Conservation (phyloP, 2,888 invertebrate species). For the Apamea anceps region DNA sequence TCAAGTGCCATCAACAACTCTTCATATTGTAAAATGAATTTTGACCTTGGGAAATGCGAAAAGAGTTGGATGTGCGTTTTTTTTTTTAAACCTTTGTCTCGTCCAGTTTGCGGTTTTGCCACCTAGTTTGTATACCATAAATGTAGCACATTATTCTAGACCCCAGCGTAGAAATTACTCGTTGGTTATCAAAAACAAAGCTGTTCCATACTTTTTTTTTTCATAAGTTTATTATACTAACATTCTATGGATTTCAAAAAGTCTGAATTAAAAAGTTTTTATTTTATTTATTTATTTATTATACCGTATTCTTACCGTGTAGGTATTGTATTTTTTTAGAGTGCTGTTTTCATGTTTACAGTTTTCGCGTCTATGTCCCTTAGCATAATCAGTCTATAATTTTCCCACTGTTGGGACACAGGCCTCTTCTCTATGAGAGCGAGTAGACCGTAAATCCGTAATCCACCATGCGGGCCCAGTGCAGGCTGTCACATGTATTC, state of each 20-base stretch:
- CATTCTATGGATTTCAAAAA: no score
- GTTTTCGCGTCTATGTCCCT: background rate
- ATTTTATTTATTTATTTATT: no score
- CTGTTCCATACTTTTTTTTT: no score
- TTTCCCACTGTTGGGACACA: no score
- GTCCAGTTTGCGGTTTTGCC: background rate
- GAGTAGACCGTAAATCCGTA: no score
- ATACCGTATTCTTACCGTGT: no score
- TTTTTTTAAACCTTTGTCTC: background rate
- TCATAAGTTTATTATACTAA: no score
- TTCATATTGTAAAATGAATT: slow-evolving; percentile 28
- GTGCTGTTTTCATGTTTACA: background rate
- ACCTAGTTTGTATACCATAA: background rate
- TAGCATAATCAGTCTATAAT: no score
- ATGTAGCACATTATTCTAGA: background rate
- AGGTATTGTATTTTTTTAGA: background rate
- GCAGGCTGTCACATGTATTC: no score
- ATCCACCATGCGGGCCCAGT: no score
- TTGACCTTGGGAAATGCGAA: slow-evolving; percentile 23
- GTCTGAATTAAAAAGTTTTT: no score
- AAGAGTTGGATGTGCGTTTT: background rate
- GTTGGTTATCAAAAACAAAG: background rate
- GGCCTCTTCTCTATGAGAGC: no score
- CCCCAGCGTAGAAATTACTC: background rate
- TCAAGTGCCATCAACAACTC: slow-evolving; percentile 22